Percentiles rank a stretch among this genome's conserved stretches.
Evolutionary conservation across 2,113 vertebrate species (phyloP).

Genomic region (Gnathonemus longibarbis): DNA sequence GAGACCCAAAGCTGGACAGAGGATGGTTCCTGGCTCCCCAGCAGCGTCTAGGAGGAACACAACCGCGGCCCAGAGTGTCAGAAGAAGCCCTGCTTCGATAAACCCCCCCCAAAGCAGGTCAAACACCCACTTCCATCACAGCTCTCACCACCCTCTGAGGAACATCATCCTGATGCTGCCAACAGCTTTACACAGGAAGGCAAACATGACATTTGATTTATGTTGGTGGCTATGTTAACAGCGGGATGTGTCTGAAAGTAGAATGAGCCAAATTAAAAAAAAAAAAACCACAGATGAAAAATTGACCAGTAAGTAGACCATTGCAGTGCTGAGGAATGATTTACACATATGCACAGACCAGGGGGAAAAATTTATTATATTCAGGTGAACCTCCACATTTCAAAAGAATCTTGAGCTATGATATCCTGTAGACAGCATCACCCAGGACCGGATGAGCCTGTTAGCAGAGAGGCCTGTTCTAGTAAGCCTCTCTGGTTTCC

Average conservation of each 20-base stretch:
- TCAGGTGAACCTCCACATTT: not conserved
- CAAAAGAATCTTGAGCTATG: not conserved
- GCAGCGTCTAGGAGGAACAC: slow-evolving; percentile 58
- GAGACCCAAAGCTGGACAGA: slow-evolving; percentile 97
- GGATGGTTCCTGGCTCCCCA: slow-evolving; percentile 61
- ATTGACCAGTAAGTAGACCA: not conserved
- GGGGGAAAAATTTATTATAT: not conserved
- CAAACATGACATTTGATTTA: not conserved
- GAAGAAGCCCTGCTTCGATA: not conserved
- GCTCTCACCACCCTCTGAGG: not conserved
- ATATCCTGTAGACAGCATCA: not conserved
- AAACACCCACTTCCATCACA: not conserved
- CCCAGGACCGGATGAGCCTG: not conserved
- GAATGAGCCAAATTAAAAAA: not conserved
- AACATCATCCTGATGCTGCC: not conserved
- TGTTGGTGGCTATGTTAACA: not conserved
- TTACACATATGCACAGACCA: not conserved
- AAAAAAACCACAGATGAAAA: not conserved
- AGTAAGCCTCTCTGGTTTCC: not conserved
- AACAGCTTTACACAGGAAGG: not conserved
- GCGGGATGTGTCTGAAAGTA: not conserved
- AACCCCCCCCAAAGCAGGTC: not conserved
- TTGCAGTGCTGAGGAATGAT: not conserved
- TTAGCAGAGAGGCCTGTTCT: not conserved
- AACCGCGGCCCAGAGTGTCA: not conserved